These are phyloP conservation scores for Temnothorax longispinosus DNA, from an alignment of 1,140 invertebrate species.

Conservation along the genomic window DNA sequence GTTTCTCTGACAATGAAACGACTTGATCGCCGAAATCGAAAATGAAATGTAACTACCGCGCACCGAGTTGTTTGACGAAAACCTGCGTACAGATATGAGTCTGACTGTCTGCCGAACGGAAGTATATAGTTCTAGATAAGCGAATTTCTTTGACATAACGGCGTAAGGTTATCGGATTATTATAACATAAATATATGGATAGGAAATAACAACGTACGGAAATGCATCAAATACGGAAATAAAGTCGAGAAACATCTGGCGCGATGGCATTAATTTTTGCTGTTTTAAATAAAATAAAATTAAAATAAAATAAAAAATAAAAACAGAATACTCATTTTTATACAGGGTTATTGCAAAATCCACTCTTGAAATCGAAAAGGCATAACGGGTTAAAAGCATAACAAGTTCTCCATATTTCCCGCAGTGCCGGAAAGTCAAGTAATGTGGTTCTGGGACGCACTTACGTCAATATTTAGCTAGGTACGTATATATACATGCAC, in stretches of 20 bases:
- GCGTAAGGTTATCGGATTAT: constrained; percentile 43
- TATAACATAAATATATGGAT: constrained; percentile 30
- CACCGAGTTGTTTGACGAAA: constrained; percentile 6
- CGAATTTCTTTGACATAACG: constrained; percentile 47
- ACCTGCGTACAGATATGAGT: constrained; percentile 1
- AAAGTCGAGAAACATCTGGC: background rate
- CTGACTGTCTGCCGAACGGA: constrained; percentile 11
- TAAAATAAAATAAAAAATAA: background rate
- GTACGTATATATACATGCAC: background rate
- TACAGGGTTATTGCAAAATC: background rate
- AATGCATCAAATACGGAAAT: constrained; percentile 21
- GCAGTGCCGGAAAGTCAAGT: background rate
- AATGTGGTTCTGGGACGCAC: background rate
- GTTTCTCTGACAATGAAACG: background rate
- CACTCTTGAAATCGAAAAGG: background rate
- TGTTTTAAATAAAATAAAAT: background rate
- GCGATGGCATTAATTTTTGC: background rate
- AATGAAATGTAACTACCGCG: background rate
- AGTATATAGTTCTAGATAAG: constrained; percentile 24
- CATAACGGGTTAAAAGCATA: background rate
- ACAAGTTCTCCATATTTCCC: background rate
- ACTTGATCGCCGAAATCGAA: background rate
- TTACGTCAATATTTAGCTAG: background rate
- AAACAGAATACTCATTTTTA: too few relatives aligned
- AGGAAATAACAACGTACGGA: constrained; percentile 41